phyloP scores from a whole-genome alignment of 2,113 vertebrate genomes.

The Notarius lentiginosus region DNA sequence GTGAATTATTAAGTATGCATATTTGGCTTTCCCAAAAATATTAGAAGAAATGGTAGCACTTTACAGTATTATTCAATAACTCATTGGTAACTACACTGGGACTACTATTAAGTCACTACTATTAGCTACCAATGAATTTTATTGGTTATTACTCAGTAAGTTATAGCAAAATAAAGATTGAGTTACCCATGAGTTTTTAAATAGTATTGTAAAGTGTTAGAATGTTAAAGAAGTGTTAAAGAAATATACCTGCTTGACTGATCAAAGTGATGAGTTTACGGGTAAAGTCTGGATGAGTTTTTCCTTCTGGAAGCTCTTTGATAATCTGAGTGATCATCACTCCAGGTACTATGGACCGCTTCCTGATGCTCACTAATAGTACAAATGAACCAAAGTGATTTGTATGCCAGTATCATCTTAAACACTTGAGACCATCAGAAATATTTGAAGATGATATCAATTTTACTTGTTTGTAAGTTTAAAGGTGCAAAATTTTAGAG shows the following conservation, averaged over 20 bases:
- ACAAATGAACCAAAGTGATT: slow-evolving; percentile 40
- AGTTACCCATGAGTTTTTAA: neutral
- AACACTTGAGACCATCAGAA: neutral
- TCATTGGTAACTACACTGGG: neutral
- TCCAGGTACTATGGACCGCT: slow-evolving; percentile 76
- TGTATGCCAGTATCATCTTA: neutral
- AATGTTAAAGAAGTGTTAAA: neutral
- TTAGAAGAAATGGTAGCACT: neutral
- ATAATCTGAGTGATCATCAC: slow-evolving; percentile 79
- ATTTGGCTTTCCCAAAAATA: neutral
- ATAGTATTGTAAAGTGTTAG: neutral
- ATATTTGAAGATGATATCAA: neutral
- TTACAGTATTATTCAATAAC: neutral
- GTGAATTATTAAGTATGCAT: neutral
- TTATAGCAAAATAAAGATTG: neutral
- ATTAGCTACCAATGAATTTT: neutral
- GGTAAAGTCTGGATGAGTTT: slow-evolving; percentile 80
- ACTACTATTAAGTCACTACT: neutral
- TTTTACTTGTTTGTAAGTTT: neutral
- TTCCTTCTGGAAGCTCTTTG: slow-evolving; percentile 77
- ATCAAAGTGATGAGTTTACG: slow-evolving; percentile 81
- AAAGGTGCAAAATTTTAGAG: neutral
- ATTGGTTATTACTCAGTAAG: neutral
- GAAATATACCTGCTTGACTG: slow-evolving; percentile 74
- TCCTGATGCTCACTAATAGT: slow-evolving; percentile 67